phyloP scores from a whole-genome alignment of 2,797 vertebrate genomes.

The Cuculus canorus region DNA sequence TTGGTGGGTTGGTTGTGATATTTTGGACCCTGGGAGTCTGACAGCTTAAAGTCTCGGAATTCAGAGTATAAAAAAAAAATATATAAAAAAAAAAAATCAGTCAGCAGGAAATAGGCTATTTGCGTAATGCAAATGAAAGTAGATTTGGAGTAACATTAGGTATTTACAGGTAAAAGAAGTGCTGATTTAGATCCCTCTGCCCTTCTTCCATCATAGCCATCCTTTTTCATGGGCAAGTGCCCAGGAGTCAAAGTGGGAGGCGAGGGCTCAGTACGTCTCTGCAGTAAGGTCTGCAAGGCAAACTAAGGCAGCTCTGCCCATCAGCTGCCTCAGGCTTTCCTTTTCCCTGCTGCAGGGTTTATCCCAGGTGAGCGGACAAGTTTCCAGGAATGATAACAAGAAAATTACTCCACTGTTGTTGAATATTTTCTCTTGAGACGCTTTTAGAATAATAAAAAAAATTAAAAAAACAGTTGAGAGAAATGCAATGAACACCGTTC shows the following conservation, averaged over 20 bases:
- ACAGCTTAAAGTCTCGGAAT: conserved; percentile 35
- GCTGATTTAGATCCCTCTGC: conserved; percentile 7
- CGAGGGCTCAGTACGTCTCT: conserved; percentile 1
- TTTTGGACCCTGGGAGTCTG: conserved; percentile 50
- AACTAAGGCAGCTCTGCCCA: conserved; percentile 65
- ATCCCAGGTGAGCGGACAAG: conserved; percentile 24
- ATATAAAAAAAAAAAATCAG: neutral
- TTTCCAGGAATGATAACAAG: conserved; percentile 57
- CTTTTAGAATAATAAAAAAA: neutral
- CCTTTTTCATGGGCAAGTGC: neutral
- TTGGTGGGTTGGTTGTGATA: neutral
- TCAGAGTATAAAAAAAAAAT: neutral
- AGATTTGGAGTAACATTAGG: conserved; percentile 39
- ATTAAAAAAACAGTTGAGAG: neutral
- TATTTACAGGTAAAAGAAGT: conserved; percentile 72
- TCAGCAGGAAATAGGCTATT: conserved; percentile 25
- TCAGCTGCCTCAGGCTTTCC: conserved; percentile 65
- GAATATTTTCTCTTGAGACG: conserved; percentile 33
- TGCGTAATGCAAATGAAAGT: conserved; percentile 12
- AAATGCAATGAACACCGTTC: conserved; percentile 59
- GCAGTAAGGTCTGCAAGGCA: conserved; percentile 50
- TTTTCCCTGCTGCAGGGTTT: conserved; percentile 9
- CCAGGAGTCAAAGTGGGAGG: neutral
- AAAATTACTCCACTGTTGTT: neutral
- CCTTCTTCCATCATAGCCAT: neutral